These are phyloP conservation scores for Hanleya hanleyi DNA, from an alignment of 2,888 invertebrate genomes.

Conservation along the genomic window DNA sequence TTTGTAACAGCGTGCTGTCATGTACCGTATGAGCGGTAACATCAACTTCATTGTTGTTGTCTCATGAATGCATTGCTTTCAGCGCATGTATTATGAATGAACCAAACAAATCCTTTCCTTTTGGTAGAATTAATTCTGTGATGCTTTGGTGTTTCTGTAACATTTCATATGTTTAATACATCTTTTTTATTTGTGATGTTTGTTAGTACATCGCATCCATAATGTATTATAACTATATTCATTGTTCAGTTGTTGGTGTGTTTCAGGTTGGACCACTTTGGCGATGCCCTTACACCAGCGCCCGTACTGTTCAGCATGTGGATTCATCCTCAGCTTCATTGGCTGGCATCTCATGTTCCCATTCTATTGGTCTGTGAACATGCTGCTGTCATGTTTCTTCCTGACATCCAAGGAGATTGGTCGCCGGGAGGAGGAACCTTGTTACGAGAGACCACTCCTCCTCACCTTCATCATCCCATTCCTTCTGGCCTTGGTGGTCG, in stretches of 20 bases:
- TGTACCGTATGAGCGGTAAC: too few species aligned
- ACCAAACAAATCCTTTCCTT: too few species aligned
- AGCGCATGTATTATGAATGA: too few species aligned
- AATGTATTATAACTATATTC: too few species aligned
- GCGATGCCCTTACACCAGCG: not conserved
- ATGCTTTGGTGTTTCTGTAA: too few species aligned
- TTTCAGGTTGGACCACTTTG: not conserved
- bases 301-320: not conserved
- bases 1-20: too few species aligned
- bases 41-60: too few species aligned
- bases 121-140: too few species aligned
- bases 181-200: too few species aligned
- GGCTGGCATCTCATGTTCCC: not conserved
- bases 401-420: constrained; percentile 17
- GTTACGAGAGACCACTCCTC: not conserved
- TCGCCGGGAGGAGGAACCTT: not conserved
- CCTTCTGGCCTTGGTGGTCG: not conserved
- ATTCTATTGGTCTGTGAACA: not conserved
- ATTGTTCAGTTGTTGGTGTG: not conserved
- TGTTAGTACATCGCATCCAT: too few species aligned
- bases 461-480: not conserved
- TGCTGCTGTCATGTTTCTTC: constrained; percentile 14
- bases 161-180: too few species aligned
- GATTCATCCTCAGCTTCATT: not conserved
- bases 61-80: too few species aligned